Evolutionary conservation across 2,888 invertebrate genomes (phyloP), one percentile per base, ranked within the genome.

Genomic region (Allophyes oxyacanthae): DNA sequence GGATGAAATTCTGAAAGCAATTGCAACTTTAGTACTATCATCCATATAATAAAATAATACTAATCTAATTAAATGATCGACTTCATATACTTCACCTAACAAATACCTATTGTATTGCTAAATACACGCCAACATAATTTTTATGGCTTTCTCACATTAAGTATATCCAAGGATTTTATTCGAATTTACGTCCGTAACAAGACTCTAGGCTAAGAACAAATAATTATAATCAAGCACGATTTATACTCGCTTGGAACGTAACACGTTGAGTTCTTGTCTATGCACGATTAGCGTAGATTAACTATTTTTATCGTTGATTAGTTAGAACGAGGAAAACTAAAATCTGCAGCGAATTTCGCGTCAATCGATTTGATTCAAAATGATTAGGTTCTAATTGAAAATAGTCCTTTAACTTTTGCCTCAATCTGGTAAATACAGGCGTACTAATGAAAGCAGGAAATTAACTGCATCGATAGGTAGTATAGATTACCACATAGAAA

Each of bases 91-190:
- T 20, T 20, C 2, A 20, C 20, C 2, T 4, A n/a, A n/a, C n/a
- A n/a, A n/a, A n/a, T 2, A 20, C 4, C 28, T 28, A 28, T 5
- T 28, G 6, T 28, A 8, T 8, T 28, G 8, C 6, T 1, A 28
- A 1, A 33, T 13, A 38, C 11, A 43, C 13, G 9, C 6, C 37
- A 40, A 45, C 25, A 37, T 49, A 38, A n/a, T 32, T 26, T 40
- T 66, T 34, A 36, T 36, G 46, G 10, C 14, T 51, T 66, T 65
- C 57, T 57, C 42, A 46, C 58, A 10, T n/a, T n/a, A n/a, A n/a
- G n/a, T 33, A 6, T 48, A 14, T 32, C 26, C 49, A 54, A 67
- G 42, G 28, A 46, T 61, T 43, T 13, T 32, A 28, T 42, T 9
- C 7, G 48, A 51, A 61, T 14, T 1, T 9, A 13, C 20, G 28